Percentiles rank a stretch among this genome's conserved stretches.
Evolutionary conservation across 2,113 vertebrate genomes (phyloP).

Genomic region (Cephalophus harveyi): DNA sequence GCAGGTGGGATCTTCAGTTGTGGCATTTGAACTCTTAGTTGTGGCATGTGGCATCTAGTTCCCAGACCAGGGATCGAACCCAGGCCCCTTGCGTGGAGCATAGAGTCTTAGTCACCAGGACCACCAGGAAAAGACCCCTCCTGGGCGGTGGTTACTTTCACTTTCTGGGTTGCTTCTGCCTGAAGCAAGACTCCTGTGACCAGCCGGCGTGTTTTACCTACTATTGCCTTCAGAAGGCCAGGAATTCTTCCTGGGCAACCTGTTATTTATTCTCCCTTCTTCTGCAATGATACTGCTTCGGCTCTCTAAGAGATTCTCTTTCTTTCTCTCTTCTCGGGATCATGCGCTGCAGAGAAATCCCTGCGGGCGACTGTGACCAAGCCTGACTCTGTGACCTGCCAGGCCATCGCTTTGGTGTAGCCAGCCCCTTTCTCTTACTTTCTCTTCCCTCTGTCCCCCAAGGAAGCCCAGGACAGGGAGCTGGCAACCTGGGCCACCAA

Average conservation of each 20-base stretch:
- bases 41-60: background rate
- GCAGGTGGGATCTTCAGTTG: background rate
- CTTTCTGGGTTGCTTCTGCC: background rate
- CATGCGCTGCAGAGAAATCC: background rate
- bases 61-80: background rate
- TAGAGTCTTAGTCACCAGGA: background rate
- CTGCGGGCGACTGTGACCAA: accelerated
- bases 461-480: background rate
- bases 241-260: background rate
- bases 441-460: background rate
- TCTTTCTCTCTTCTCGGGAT: background rate
- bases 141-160: background rate
- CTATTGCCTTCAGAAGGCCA: background rate
- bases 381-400: background rate
- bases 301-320: background rate
- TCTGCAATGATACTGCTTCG: background rate
- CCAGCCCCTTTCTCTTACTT: too few species aligned
- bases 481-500: background rate
- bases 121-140: background rate
- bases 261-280: background rate
- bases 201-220: accelerated
- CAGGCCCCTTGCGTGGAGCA: background rate
- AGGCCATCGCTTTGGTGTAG: background rate
- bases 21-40: background rate
- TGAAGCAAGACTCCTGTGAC: background rate